Evolutionary conservation across 2,888 invertebrate species (phyloP).

Genomic region (Nemotelus nigrinus): DNA sequence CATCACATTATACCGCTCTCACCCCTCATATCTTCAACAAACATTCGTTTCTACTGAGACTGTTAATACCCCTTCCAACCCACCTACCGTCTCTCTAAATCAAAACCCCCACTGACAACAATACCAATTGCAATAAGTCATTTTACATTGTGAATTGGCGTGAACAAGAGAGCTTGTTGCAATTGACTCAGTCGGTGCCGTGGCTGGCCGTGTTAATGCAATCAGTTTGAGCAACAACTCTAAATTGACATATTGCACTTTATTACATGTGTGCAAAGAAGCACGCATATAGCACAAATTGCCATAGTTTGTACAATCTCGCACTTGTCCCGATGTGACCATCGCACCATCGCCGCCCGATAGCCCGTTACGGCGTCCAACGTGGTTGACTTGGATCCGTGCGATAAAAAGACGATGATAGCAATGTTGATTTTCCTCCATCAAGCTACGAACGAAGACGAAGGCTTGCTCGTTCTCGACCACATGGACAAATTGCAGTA

Average conservation of each 20-base stretch:
- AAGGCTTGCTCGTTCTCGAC: neutral
- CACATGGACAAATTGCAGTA: constrained; percentile 38
- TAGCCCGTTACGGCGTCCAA: neutral
- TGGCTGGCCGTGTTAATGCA: constrained; percentile 41
- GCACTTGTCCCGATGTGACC: neutral
- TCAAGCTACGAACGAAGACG: constrained; percentile 9
- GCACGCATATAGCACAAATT: neutral
- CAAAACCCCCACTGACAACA: neutral
- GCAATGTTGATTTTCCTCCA: constrained; percentile 11
- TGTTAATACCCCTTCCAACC: neutral
- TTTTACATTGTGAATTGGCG: constrained; percentile 33
- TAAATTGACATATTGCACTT: constrained; percentile 43
- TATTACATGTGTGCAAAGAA: constrained; percentile 25
- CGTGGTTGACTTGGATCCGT: neutral
- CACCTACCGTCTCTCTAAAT: too few species aligned
- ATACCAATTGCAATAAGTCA: neutral
- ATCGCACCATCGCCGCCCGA: neutral
- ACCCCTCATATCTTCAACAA: too few species aligned
- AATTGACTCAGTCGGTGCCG: constrained; percentile 30
- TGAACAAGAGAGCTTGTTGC: constrained; percentile 33
- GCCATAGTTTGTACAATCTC: neutral
- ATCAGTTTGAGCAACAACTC: constrained; percentile 39
- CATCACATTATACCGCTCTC: too few species aligned
- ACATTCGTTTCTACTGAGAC: too few species aligned
- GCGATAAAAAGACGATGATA: constrained; percentile 9